A percentile compares a stretch with the other conserved stretches of the same genome.
phyloP scores from a whole-genome alignment of 2,888 invertebrate genomes.

The Nomada hirtipes region DNA sequence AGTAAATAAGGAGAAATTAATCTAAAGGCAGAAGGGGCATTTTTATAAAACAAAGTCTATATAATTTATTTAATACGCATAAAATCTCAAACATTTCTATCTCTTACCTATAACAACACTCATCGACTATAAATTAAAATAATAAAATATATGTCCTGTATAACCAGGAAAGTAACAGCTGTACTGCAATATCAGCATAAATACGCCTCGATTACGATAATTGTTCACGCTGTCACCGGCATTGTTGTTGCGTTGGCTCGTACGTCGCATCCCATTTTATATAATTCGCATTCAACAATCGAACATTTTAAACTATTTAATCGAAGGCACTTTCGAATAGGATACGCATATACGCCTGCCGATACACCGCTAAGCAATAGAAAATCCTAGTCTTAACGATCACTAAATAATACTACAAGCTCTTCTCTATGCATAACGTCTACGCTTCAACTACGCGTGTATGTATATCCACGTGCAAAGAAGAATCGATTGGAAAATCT shows the following conservation, averaged over 20 bases:
- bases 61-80: conserved; percentile 68
- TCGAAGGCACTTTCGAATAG: conserved; percentile 41
- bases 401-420: conserved; percentile 26
- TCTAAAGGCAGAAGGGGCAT: neutral
- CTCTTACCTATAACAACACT: conserved; percentile 51
- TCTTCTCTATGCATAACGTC: neutral
- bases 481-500: neutral
- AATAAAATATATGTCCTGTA: conserved; percentile 79
- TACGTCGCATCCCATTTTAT: conserved; percentile 16
- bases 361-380: neutral
- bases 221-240: conserved; percentile 36
- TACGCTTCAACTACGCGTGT: neutral
- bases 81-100: conserved; percentile 57
- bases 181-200: conserved; percentile 65
- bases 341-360: neutral
- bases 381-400: neutral
- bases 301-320: conserved; percentile 12
- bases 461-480: neutral
- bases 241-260: neutral
- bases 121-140: conserved; percentile 75
- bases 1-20: neutral
- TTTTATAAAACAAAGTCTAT: conserved; percentile 58
- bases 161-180: conserved; percentile 77
- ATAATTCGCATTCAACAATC: neutral
- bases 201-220: conserved; percentile 66